Base-by-base conservation (phyloP, 2,888 invertebrate genomes). In the Acanthacorydalis orientalis region DNA sequence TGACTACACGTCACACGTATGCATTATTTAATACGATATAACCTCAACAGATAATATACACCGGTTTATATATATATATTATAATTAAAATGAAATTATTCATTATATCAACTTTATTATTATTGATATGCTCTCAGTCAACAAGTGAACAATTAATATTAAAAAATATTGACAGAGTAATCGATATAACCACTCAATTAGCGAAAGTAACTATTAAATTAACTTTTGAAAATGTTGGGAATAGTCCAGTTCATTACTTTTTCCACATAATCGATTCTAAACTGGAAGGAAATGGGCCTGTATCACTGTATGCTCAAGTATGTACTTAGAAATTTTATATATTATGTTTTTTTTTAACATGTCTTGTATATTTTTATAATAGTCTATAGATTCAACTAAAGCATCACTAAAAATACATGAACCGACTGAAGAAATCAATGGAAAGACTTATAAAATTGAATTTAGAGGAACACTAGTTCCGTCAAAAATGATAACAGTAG, bases 101-200 rank as follows among this genome's bases (percentile, higher is more conserved):
- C 6, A 23, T 23, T 23, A 23, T 6, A 23, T 23, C 23, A 23
- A 23, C 23, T 23, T 23, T 23, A 23, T 23, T 23, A 23, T 23
- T 23, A 6, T 23, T 23, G 23, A 23, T 23, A 23, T 23, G 23
- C 23, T 23, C 23, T 6, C 23, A 4, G 23, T 23, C 23, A 4
- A 23, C 2, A 23, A 23, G 23, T 23, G 23, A 23, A 23, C 2
- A 23, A 23, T 23, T 23, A 23, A 23, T 23, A 23, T 23, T 51
- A 81, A 78, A 64, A 87, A 86, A 72, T 84, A 23, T 87, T 15
- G 91, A 92, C 52, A 74, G 91, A 60, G 77, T 78, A 44, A 77
- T 96, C 55, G 93, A 96, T 67, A 69, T 93, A 53, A 76, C 87
- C 4, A 81, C 89, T 7, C 95, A 95, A 66, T 73, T 95, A 50